Conservation (phyloP, 2,888 invertebrate genomes). For the Tholera decimalis region DNA sequence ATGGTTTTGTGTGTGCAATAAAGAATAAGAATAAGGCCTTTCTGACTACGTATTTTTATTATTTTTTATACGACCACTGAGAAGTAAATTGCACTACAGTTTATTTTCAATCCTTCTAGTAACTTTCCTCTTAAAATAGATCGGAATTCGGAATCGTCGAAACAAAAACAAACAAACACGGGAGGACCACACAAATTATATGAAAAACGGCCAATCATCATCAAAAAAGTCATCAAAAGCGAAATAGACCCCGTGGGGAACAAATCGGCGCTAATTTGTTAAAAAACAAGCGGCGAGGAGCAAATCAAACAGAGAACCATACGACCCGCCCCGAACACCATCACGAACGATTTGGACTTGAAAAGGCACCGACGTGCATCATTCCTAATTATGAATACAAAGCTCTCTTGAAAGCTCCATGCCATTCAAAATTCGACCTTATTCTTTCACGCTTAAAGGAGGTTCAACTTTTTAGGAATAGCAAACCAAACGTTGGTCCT, state of each 20-base stretch:
- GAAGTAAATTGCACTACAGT: not conserved
- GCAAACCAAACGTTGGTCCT: constrained; percentile 22
- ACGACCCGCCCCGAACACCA: constrained; percentile 64
- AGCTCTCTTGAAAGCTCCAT: not conserved
- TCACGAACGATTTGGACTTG: constrained; percentile 66
- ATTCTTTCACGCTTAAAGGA: constrained; percentile 3
- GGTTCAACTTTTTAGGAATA: not conserved
- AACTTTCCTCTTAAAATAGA: not conserved
- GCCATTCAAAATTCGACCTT: constrained; percentile 37
- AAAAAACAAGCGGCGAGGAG: constrained; percentile 73
- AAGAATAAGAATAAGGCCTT: no score
- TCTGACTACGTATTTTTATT: no score
- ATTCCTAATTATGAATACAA: constrained; percentile 61
- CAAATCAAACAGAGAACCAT: constrained; percentile 76
- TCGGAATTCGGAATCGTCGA: constrained; percentile 4
- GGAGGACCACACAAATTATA: constrained; percentile 72
- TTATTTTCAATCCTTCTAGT: not conserved
- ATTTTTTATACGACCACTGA: no score
- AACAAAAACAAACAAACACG: constrained; percentile 60
- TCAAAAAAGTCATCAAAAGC: constrained; percentile 70
- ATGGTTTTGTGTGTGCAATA: no score
- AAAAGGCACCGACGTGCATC: constrained; percentile 71
- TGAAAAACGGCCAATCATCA: constrained; percentile 73
- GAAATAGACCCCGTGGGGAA: constrained; percentile 67
- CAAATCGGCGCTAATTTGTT: constrained; percentile 82